A percentile compares a stretch with the other conserved stretches of the same genome.
Conservation (phyloP, 2,113 vertebrate genomes). For the Erpornis zantholeuca region DNA sequence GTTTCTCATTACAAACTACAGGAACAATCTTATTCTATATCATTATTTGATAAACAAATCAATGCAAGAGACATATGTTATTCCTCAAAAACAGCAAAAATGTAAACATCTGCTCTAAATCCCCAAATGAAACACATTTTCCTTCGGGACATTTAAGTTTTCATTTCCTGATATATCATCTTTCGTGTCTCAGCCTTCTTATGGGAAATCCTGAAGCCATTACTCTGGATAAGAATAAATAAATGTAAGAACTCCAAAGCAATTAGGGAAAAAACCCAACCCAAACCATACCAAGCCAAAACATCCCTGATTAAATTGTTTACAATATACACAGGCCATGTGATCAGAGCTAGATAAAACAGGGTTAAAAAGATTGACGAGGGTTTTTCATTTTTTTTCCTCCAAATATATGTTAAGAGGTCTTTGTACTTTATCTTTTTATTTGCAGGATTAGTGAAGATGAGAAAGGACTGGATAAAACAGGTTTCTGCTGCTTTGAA, state of each 20-base stretch:
- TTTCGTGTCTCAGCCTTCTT: slow-evolving; percentile 9
- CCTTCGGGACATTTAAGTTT: slow-evolving; percentile 41
- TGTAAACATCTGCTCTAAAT: slow-evolving; percentile 51
- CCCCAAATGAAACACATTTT: slow-evolving; percentile 3
- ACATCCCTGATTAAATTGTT: background rate
- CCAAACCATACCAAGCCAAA: background rate
- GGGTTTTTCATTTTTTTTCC: background rate
- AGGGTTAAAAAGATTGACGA: background rate
- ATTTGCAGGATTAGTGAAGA: background rate
- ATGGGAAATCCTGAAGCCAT: slow-evolving; percentile 37
- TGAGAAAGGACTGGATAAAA: background rate
- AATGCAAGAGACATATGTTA: slow-evolving; percentile 18
- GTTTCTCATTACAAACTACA: background rate
- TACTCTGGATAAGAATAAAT: slow-evolving; percentile 23
- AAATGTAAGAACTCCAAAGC: slow-evolving; percentile 1
- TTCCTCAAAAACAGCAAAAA: slow-evolving; percentile 32
- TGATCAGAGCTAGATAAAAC: background rate
- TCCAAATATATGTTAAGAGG: background rate
- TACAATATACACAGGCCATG: background rate
- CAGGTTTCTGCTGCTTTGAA: background rate
- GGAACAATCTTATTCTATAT: background rate
- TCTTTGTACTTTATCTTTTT: background rate
- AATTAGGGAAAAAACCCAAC: background rate
- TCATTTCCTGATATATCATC: slow-evolving; percentile 60
- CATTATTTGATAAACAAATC: slow-evolving; percentile 37